phyloP scores from a whole-genome alignment of 2,113 vertebrate genomes.

The Carassius auratus region DNA sequence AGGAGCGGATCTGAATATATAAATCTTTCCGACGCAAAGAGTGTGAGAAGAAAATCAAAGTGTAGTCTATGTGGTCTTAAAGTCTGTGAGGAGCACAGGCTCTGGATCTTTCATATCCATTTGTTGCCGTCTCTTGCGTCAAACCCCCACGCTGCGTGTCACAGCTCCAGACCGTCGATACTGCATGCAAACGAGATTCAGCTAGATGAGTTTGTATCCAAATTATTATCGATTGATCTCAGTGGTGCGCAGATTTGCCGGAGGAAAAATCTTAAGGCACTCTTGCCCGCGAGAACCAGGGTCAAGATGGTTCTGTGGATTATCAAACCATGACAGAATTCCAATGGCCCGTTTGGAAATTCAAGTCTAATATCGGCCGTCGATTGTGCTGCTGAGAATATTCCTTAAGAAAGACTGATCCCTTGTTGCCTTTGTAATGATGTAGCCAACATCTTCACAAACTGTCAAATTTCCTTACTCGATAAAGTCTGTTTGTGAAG shows the following conservation, averaged over 20 bases:
- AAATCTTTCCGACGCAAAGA: conserved; percentile 47
- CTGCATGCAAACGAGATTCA: conserved; percentile 7
- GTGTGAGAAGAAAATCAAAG: conserved; percentile 45
- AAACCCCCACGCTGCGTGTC: not conserved
- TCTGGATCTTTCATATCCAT: not conserved
- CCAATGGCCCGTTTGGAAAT: conserved; percentile 38
- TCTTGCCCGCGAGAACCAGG: conserved; percentile 36
- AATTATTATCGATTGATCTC: conserved; percentile 57
- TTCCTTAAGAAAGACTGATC: not conserved
- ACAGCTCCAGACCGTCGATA: conserved; percentile 6
- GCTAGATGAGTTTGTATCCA: conserved; percentile 46
- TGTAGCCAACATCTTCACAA: conserved; percentile 12
- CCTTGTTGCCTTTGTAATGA: conserved; percentile 3
- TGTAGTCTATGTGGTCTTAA: not conserved
- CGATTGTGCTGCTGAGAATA: conserved; percentile 39
- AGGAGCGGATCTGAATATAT: conserved; percentile 48
- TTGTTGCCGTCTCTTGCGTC: not conserved
- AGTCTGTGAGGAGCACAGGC: not conserved
- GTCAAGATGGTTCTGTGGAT: conserved; percentile 46
- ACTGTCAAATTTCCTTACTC: conserved; percentile 5
- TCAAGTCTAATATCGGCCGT: conserved; percentile 31
- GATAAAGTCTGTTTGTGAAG: not conserved
- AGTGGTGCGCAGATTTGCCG: conserved; percentile 42
- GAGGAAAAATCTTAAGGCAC: conserved; percentile 48
- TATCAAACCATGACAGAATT: conserved; percentile 44